A percentile compares a stretch with the other conserved stretches of the same genome.
phyloP scores from a whole-genome alignment of 2,113 vertebrate genomes.

The Castor canadensis region DNA sequence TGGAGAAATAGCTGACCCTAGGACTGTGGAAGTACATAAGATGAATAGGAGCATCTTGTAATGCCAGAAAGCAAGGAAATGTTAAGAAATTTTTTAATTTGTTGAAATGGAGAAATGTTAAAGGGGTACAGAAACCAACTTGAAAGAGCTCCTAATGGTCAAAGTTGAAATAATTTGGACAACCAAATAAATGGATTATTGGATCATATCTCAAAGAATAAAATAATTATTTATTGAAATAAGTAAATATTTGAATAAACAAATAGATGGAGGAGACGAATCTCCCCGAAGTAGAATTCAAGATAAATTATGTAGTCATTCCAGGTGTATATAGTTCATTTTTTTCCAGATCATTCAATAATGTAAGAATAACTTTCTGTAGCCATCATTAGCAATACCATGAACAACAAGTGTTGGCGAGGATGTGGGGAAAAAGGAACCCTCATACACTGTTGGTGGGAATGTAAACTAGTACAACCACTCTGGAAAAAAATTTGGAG shows the following conservation, averaged over 20 bases:
- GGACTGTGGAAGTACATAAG: background rate
- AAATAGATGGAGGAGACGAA: background rate
- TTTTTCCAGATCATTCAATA: no score
- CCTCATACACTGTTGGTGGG: no score
- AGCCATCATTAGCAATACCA: no score
- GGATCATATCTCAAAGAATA: conserved; percentile 28
- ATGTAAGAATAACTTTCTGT: no score
- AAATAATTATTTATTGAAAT: conserved; percentile 38
- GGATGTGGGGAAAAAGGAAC: no score
- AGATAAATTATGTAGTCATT: background rate
- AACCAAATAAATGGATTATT: background rate
- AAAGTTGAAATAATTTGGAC: background rate
- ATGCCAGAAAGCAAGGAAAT: background rate
- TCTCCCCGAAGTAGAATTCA: background rate
- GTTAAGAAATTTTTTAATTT: background rate
- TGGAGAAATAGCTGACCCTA: background rate
- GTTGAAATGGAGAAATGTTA: background rate
- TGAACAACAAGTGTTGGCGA: no score
- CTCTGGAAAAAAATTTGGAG: no score
- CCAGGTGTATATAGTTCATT: background rate
- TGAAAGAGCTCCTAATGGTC: background rate
- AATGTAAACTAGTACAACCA: no score
- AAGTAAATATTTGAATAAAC: conserved; percentile 30
- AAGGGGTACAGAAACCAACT: background rate
- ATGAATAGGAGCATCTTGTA: background rate